These are phyloP conservation scores for Metacarcinus magister DNA, from an alignment of 2,888 invertebrate genomes.

Conservation along the genomic window DNA sequence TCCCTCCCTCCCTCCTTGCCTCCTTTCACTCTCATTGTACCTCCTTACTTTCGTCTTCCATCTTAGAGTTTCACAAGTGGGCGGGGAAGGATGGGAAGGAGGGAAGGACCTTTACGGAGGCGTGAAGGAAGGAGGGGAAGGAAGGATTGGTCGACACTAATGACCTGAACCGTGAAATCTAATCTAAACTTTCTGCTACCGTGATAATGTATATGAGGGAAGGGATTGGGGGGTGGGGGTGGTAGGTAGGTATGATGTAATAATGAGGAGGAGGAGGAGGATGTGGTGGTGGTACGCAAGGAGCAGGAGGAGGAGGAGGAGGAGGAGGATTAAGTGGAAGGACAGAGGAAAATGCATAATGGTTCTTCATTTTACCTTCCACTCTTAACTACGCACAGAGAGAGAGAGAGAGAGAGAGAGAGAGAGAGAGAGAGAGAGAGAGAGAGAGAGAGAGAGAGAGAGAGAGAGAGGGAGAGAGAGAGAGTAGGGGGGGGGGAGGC, in stretches of 20 bases:
- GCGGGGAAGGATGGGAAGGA: too few relatives aligned
- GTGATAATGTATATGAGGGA: not conserved
- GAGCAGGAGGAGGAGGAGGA: constrained; percentile 9
- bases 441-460: constrained; percentile 2
- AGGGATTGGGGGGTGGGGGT: not conserved
- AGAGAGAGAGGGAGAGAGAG: not conserved
- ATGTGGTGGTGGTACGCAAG: not conserved
- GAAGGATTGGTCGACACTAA: not conserved
- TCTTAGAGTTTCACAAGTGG: too few relatives aligned
- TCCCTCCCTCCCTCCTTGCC: not conserved
- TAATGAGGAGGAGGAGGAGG: not conserved
- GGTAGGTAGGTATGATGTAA: not conserved
- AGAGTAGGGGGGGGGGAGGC: not conserved
- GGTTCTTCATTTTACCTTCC: not conserved
- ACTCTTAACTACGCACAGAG: too few relatives aligned
- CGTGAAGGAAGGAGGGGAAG: not conserved
- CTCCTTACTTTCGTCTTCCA: too few relatives aligned
- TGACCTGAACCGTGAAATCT: constrained; percentile 21
- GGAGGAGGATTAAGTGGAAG: not conserved
- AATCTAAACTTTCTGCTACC: constrained; percentile 20
- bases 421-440: constrained; percentile 14
- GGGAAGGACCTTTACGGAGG: not conserved
- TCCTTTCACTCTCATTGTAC: too few relatives aligned
- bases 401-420: constrained; percentile 3
- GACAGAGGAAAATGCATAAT: not conserved